Evolutionary conservation across 1,140 invertebrate genomes (phyloP), one percentile per base, ranked within the genome.

Genomic region (Zaprionus tsacasi): DNA sequence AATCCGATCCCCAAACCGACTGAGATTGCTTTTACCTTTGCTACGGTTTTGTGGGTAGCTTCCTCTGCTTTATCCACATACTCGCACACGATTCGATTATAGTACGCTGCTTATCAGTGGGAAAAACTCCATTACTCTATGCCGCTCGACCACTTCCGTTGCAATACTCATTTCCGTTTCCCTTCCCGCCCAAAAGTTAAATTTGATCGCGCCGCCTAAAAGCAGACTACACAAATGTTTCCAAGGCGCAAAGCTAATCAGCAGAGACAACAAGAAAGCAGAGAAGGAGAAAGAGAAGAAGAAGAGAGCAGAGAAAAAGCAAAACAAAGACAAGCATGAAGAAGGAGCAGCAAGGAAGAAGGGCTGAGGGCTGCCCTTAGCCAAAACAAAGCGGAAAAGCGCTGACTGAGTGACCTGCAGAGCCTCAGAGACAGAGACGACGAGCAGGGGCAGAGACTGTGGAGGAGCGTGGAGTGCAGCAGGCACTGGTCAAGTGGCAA

Each of bases 381-480:
- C 52, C 70, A 77, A 76, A 85, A 85, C 74, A 81, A 83, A 79
- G 70, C 85, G 90, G 78, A 78, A 83, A 76, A 79, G 79, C 77
- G 76, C 75, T 82, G 82, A 79, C 82, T 87, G 82, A 86, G 79
- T 88, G 76, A 87, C 82, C 82, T 82, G 82, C 55, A 86, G 82
- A 70, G 68, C 54, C 56, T 21, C 43, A 45, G 54, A 72, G 13
- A 45, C 13, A 27, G 45, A 27, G 30, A 50, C 40, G n/a, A 45
- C 6, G 36, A 10, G 33, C 21, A 15, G 25, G 13, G 15, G 6
- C 0, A 13, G 38, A 25, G 40, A 15, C 57, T 11, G 27, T 30
- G 27, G 0, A 6, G 8, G 17, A 48, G 21, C 6, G 21, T 21
- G 2, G 21, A 35, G 54, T 50, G 63, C 35, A 50, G 70, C 63